phyloP scores from a whole-genome alignment of 2,797 vertebrate genomes.

The Pseudochirops corinnae region DNA sequence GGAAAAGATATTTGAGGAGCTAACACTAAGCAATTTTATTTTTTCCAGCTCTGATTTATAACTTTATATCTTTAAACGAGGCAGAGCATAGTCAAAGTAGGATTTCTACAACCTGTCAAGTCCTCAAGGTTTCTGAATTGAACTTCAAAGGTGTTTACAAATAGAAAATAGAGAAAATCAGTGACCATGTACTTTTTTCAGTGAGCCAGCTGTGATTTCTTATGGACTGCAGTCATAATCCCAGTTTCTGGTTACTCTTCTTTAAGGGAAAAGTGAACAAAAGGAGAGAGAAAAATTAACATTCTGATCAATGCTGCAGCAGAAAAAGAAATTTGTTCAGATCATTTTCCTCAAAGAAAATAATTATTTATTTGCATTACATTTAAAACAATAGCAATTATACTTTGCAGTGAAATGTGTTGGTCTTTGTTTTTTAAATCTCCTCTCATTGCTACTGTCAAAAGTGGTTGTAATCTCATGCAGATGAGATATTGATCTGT shows the following conservation, averaged over 20 bases:
- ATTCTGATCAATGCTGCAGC: conserved; percentile 23
- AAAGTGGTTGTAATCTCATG: conserved; percentile 82
- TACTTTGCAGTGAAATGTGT: conserved; percentile 61
- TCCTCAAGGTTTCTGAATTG: conserved; percentile 22
- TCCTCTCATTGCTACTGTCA: conserved; percentile 73
- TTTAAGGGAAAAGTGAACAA: not conserved
- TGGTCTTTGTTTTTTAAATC: conserved; percentile 46
- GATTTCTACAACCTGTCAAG: not conserved
- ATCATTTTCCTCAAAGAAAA: conserved; percentile 44
- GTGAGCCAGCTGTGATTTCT: conserved; percentile 37
- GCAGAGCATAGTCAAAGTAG: not conserved
- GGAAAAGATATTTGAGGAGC: not conserved
- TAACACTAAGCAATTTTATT: not conserved
- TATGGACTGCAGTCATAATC: not conserved
- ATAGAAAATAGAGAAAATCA: not conserved
- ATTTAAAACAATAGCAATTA: conserved; percentile 62
- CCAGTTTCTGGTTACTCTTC: not conserved
- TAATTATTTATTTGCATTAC: conserved; percentile 58
- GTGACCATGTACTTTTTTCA: not conserved
- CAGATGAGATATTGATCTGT: conserved; percentile 84
- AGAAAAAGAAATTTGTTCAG: conserved; percentile 10
- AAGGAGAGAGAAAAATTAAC: not conserved
- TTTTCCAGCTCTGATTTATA: not conserved
- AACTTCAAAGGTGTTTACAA: not conserved
- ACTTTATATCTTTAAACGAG: not conserved